Conservation (phyloP, 2,113 vertebrate genomes). For the Ifrita kowaldi region DNA sequence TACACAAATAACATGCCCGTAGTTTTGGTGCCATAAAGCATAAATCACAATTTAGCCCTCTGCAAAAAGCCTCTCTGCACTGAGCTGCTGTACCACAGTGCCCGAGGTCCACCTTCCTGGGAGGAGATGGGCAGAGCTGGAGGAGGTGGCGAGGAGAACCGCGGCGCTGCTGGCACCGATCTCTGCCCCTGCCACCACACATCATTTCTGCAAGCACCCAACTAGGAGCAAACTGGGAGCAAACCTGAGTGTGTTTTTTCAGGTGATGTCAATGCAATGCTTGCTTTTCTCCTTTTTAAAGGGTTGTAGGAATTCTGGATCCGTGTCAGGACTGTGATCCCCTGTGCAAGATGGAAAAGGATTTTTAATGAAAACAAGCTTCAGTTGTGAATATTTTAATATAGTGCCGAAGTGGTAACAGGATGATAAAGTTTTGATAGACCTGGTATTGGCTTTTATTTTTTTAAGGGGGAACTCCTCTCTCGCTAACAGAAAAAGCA, state of each 20-base stretch:
- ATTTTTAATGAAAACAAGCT: constrained; percentile 64
- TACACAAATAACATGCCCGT: background rate
- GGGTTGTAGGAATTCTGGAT: background rate
- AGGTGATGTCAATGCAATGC: background rate
- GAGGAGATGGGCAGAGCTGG: background rate
- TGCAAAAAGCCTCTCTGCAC: background rate
- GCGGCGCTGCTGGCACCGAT: background rate
- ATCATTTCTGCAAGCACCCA: background rate
- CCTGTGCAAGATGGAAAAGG: constrained; percentile 3
- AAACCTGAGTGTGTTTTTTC: background rate
- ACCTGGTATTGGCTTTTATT: constrained; percentile 53
- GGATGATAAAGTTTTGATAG: constrained; percentile 63
- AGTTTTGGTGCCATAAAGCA: constrained; percentile 41
- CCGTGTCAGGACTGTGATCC: background rate
- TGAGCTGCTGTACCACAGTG: background rate
- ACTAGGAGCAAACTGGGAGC: background rate
- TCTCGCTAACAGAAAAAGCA: constrained; percentile 49
- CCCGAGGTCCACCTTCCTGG: background rate
- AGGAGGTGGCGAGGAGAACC: background rate
- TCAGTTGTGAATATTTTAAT: constrained; percentile 48
- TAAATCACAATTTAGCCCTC: constrained; percentile 33
- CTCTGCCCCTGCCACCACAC: background rate
- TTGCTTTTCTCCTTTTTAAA: background rate
- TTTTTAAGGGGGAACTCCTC: constrained; percentile 58
- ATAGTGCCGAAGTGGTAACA: constrained; percentile 34